Evolutionary conservation across 2,113 vertebrate genomes (phyloP), one percentile per base, ranked within the genome.

Genomic region (Stegastes partitus): DNA sequence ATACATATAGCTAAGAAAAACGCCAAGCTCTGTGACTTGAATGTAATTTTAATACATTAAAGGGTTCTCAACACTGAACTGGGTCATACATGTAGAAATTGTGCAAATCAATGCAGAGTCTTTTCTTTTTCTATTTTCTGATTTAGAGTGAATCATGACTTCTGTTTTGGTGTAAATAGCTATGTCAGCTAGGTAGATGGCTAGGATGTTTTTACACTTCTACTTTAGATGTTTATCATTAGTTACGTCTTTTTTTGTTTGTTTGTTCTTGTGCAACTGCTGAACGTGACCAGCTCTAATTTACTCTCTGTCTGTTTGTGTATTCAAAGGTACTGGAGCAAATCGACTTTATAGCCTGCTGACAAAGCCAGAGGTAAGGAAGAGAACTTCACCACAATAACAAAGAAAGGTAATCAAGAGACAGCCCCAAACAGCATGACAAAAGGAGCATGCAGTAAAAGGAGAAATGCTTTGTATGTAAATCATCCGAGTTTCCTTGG

Each of bases 401-500:
- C 81, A 88, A 91, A 79, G 78, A 76, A 68, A 85, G 70, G 72
- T 77, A 79, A 84, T 67, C 47, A 68, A 74, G 55, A 71, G 55
- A 85, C 53, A 77, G 77, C 70, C 64, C 14, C 77, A 67, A 37
- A 79, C 58, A 62, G 74, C 57, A 67, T 44, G 18, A 88, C 78
- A 79, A 84, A 83, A 81, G 84, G 66, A 67, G 82, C 70, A 81
- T 16, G 72, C 59, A 85, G 77, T 83, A 73, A 81, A 91, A 80
- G 58, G 42, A 81, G 56, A 74, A 58, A 80, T 22, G 74, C 74
- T 81, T 89, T 86, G 78, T 84, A 86, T 89, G 83, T 66, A 86
- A 87, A 89, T 91, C 66, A 74, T 74, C 74, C 49, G 28, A 82
- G 87, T 89, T 82, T 85, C 87, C 90, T 68, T 68, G 77, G 86